A percentile compares a stretch with the other conserved stretches of the same genome.
Evolutionary conservation across 2,888 invertebrate species (phyloP).

Genomic region (Troglohyphantes excavatus): DNA sequence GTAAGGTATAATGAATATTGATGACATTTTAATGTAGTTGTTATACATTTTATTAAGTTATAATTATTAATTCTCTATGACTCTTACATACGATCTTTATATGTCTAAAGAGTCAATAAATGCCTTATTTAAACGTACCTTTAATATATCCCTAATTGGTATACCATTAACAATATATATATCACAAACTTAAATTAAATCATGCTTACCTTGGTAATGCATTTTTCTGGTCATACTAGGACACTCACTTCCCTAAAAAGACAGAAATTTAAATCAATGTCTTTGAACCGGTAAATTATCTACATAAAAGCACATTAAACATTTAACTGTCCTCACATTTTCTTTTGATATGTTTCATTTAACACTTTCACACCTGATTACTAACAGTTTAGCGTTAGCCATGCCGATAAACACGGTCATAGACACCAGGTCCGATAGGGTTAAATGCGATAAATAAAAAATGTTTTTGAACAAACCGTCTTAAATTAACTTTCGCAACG

Average conservation of each 20-base stretch:
- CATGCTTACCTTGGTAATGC: slow-evolving; percentile 71
- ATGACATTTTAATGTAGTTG: too few species aligned
- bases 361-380: background rate
- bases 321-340: background rate
- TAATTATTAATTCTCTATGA: too few species aligned
- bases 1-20: too few species aligned
- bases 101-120: too few species aligned
- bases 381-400: background rate
- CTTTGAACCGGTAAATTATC: slow-evolving; percentile 16
- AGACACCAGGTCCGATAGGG: background rate
- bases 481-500: background rate
- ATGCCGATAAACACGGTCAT: background rate
- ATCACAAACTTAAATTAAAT: background rate
- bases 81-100: too few species aligned
- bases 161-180: background rate
- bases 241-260: slow-evolving; percentile 77
- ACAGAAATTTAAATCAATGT: slow-evolving; percentile 58
- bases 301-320: slow-evolving; percentile 27
- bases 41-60: too few species aligned
- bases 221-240: slow-evolving; percentile 66
- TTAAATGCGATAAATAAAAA: background rate
- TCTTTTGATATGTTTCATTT: background rate
- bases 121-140: slow-evolving; percentile 23
- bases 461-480: background rate
- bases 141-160: background rate